Evolutionary conservation across 2,888 invertebrate genomes (phyloP), one percentile per base, ranked within the genome.

Genomic region (Stenodera caucasica): DNA sequence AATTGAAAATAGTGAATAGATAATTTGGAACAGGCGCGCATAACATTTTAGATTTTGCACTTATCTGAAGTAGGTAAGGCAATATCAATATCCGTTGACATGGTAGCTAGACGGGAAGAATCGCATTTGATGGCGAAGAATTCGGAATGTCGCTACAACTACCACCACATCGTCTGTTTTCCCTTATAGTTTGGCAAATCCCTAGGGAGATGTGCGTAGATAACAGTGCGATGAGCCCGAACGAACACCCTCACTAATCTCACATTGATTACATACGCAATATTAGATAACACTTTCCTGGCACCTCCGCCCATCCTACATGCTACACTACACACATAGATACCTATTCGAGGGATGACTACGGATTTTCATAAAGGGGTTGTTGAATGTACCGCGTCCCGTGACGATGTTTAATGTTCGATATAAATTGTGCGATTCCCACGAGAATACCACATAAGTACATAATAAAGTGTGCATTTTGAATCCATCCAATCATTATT

Each of bases 241-340:
- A 68, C 72, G 74, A 76, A 74, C 78, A 75, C 77, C 77, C 77
- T 73, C 72, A 74, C 78, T 80, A 80, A 80, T 80, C 80, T 79
- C 73, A 72, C 78, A 77, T 78, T 78, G 79, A 80, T 79, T 79
- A 77, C 76, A 73, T 75, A 78, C 78, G 78, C 77, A 78, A 77
- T 79, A 79, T 79, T 78, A 79, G 78, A 79, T 79, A 79, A 77
- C 76, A 75, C 75, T 76, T 75, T 72, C 75, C 73, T 68, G 60
- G 49, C 50, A 56, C 55, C 58, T 63, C 57, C 59, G 55, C 58
- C 56, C 57, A 57, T 67, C 67, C 67, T 69, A 65, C 67, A 67
- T 67, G 66, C 49, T 30, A 29, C 29, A 26, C 49, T 45, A 49
- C 37, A 30, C 58, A 55, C 55, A 50, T 57, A 60, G n/a, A 37